A percentile compares a stretch with the other conserved stretches of the same genome.
phyloP scores from a whole-genome alignment of 2,797 vertebrate genomes.

The Tokudaia muenninki region DNA sequence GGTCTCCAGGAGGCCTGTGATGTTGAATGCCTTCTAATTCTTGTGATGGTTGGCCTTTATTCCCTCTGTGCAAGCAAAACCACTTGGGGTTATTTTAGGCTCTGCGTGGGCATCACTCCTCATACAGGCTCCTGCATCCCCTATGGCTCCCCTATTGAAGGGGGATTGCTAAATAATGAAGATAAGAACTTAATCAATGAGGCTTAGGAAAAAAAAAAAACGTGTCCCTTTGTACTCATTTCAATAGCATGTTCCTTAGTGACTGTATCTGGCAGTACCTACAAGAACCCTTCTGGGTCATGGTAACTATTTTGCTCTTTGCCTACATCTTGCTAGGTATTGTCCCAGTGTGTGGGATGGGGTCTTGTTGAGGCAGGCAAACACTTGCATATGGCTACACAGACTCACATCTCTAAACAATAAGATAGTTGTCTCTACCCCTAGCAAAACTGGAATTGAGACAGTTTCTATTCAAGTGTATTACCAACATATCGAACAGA shows the following conservation, averaged over 20 bases:
- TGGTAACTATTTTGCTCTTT: slow-evolving; percentile 33
- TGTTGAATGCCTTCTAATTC: neutral
- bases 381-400: neutral
- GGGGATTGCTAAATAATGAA: slow-evolving; percentile 44
- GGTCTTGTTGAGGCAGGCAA: neutral
- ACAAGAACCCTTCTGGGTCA: slow-evolving; percentile 21
- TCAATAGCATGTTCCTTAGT: slow-evolving; percentile 18
- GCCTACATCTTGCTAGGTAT: neutral
- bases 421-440: neutral
- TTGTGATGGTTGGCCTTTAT: neutral
- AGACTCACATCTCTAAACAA: neutral
- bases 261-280: neutral
- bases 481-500: neutral
- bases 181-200: slow-evolving; percentile 33
- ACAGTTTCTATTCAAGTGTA: neutral
- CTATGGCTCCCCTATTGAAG: slow-evolving; percentile 32
- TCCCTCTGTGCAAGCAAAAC: slow-evolving; percentile 58
- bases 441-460: neutral
- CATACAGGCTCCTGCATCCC: slow-evolving; percentile 44
- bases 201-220: slow-evolving; percentile 46
- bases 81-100: slow-evolving; percentile 70
- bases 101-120: slow-evolving; percentile 59
- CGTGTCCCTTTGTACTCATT: slow-evolving; percentile 2
- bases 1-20: neutral
- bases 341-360: neutral